Conservation (phyloP, 2,113 vertebrate species). For the Propithecus coquereli region DNA sequence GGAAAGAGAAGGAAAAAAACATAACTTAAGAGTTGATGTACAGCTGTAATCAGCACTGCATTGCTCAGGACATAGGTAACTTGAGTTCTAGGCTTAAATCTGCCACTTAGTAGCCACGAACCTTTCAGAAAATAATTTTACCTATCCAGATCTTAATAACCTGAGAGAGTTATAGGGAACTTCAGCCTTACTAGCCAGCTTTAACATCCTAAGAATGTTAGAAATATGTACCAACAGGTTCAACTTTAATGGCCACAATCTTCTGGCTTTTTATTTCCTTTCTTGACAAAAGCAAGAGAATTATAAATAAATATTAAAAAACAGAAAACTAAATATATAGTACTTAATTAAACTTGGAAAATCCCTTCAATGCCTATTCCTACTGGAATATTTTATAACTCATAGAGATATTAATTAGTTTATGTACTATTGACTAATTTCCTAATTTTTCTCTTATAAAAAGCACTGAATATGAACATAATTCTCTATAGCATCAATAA, state of each 20-base stretch:
- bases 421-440: not conserved
- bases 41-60: not conserved
- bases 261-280: not conserved
- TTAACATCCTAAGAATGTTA: not conserved
- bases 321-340: not conserved
- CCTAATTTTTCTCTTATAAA: not conserved
- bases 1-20: not conserved
- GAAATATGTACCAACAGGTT: not conserved
- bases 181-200: not conserved
- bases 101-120: not conserved
- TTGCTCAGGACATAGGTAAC: not conserved
- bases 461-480: not conserved
- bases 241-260: not conserved
- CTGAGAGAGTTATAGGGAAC: not conserved
- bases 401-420: not conserved
- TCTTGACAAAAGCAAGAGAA: not conserved
- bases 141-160: not conserved
- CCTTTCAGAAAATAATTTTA: not conserved
- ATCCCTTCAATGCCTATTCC: not conserved
- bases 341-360: not conserved
- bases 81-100: not conserved
- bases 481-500: not conserved
- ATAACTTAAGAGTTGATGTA: not conserved
- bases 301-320: not conserved
- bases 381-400: not conserved